phyloP scores from a whole-genome alignment of 2,113 vertebrate species.

The Periophthalmus modestus region DNA sequence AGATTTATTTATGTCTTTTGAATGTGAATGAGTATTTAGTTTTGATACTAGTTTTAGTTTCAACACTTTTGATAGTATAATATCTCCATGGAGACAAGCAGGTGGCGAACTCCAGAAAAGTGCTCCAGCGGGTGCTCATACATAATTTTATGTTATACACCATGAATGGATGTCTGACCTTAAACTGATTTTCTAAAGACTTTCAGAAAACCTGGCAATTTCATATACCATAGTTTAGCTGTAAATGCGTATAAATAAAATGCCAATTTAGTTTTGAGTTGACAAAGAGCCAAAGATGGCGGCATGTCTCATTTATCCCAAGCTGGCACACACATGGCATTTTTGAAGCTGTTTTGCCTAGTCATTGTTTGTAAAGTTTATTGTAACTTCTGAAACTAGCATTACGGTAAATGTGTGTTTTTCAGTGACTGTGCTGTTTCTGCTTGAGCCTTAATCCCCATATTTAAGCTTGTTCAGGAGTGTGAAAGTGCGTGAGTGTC shows the following conservation, averaged over 20 bases:
- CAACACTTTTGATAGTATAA: no score
- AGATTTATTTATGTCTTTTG: no score
- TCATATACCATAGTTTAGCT: not conserved
- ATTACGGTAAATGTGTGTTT: not conserved
- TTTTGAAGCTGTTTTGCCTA: not conserved
- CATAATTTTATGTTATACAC: no score
- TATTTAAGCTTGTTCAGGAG: not conserved
- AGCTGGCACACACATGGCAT: not conserved
- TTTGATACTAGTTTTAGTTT: no score
- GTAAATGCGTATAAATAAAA: not conserved
- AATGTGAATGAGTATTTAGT: no score
- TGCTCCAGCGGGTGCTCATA: no score
- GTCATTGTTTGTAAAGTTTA: slow-evolving; percentile 5
- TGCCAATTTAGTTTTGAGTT: not conserved
- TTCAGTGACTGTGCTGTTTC: slow-evolving; percentile 3
- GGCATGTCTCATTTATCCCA: not conserved
- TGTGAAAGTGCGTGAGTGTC: slow-evolving; percentile 12
- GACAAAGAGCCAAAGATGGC: not conserved
- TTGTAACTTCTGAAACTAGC: not conserved
- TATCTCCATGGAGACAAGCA: no score
- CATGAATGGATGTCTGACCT: no score
- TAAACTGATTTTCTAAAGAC: no score
- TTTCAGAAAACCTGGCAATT: no score
- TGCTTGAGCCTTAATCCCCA: not conserved
- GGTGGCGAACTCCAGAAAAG: no score